Evolutionary conservation across 2,797 vertebrate genomes (phyloP).

Genomic region (Hippopotamyrus pictus): DNA sequence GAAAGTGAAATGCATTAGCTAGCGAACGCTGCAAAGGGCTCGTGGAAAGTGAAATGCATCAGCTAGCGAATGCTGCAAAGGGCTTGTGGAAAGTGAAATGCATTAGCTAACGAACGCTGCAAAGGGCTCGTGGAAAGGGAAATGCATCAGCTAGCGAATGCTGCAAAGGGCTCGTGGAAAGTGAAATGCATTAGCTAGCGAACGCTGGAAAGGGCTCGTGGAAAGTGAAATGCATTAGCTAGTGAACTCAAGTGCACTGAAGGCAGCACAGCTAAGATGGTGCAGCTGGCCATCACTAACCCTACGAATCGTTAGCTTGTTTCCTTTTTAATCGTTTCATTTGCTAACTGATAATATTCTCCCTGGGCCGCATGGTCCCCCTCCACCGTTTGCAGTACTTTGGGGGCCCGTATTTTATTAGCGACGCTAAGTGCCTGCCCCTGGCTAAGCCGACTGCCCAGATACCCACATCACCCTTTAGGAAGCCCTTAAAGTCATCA

Average conservation of each 20-base stretch:
- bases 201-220: too few relatives aligned
- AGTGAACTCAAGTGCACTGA: background rate
- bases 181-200: too few relatives aligned
- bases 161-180: too few relatives aligned
- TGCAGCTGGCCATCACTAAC: background rate
- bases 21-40: too few relatives aligned
- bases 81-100: too few relatives aligned
- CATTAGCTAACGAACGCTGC: background rate
- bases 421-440: background rate
- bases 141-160: too few relatives aligned
- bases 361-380: background rate
- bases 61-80: too few relatives aligned
- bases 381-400: background rate
- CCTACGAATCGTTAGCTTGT: background rate
- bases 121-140: too few relatives aligned
- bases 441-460: background rate
- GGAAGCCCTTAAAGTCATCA: background rate
- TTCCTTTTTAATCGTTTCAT: background rate
- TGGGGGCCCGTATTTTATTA: background rate
- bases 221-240: too few relatives aligned
- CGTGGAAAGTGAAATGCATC: too few relatives aligned
- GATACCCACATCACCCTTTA: background rate
- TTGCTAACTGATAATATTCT: background rate
- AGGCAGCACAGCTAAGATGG: background rate
- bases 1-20: too few relatives aligned